Evolutionary conservation across 2,888 invertebrate species (phyloP).

Genomic region (Eretmocerus hayati): DNA sequence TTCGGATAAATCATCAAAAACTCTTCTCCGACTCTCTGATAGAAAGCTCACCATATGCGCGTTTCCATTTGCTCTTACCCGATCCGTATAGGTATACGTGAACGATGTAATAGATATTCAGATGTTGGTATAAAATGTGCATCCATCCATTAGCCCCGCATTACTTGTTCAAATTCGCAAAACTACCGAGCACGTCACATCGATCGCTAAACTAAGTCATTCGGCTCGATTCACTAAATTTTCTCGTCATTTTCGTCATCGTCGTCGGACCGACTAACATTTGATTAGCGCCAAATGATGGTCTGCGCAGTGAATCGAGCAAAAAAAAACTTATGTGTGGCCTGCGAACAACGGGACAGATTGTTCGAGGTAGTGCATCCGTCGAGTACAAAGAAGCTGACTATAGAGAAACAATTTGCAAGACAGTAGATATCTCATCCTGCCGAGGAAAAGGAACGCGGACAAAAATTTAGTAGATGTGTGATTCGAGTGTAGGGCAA

Average conservation of each 20-base stretch:
- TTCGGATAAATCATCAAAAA: too few species aligned
- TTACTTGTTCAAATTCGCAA: too few species aligned
- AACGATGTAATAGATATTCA: too few species aligned
- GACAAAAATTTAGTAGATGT: conserved; percentile 17
- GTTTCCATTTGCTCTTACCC: too few species aligned
- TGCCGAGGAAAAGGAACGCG: conserved; percentile 4
- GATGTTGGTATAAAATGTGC: too few species aligned
- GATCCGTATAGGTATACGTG: too few species aligned
- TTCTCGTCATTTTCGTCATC: conserved; percentile 6
- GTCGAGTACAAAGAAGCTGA: neutral
- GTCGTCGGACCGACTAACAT: neutral
- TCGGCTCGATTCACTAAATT: neutral
- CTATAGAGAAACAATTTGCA: neutral
- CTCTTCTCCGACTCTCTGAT: too few species aligned
- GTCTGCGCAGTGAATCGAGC: conserved; percentile 1
- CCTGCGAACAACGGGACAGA: conserved; percentile 1
- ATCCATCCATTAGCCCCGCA: too few species aligned
- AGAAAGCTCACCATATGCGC: too few species aligned
- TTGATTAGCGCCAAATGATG: neutral
- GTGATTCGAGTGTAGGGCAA: conserved; percentile 25
- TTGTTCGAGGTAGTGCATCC: neutral
- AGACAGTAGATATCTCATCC: conserved; percentile 1
- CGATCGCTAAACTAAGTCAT: too few species aligned
- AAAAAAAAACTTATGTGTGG: conserved; percentile 2
- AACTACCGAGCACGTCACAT: too few species aligned